Base-by-base conservation (phyloP, 1,140 invertebrate species). In the Papilio polytes region DNA sequence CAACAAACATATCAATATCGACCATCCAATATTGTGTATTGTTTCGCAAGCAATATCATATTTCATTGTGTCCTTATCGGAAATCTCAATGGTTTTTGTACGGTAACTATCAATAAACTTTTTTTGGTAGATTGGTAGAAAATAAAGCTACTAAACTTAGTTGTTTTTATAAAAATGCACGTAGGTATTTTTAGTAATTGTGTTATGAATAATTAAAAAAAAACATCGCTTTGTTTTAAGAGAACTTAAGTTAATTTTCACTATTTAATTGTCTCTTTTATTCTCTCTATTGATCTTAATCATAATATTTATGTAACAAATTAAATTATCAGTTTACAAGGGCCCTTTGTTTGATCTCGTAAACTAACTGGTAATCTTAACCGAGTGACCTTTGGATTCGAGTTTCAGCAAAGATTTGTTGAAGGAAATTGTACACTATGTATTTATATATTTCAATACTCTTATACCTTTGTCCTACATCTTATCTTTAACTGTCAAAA, bases 1-100 rank as follows among this genome's bases (percentile, higher is more conserved):
- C 22, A 13, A 13, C 63, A 70, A 70, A 70, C 63, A 70, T 31
- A 15, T 70, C 63, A 70, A 70, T 70, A 70, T 31, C 63, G 63
- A 70, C 26, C 63, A 70, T 70, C 26, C 63, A 31, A 70, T 70
- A 70, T 70, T 70, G 26, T 7, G 22, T 36, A 70, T 70, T 70
- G 63, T 70, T 70, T 70, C 63, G 63, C 63, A 31, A 70, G 63
- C 63, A 26, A 70, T 70, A 70, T 70, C 63, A 70, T 70, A 31
- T 70, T 31, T 70, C 26, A 70, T 31, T 63, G 59, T 70, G 63
- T 15, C 13, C 63, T 70, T 70, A 70, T 70, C 63, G 26, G 63
- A 70, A 70, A 70, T 70, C 63, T 70, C 63, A 70, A 70, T 31
- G 13, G 26, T 70, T 70, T 70, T 70, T 70, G 31, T 70, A 31